phyloP scores from a whole-genome alignment of 1,140 invertebrate species.

The Diuraphis noxia region DNA sequence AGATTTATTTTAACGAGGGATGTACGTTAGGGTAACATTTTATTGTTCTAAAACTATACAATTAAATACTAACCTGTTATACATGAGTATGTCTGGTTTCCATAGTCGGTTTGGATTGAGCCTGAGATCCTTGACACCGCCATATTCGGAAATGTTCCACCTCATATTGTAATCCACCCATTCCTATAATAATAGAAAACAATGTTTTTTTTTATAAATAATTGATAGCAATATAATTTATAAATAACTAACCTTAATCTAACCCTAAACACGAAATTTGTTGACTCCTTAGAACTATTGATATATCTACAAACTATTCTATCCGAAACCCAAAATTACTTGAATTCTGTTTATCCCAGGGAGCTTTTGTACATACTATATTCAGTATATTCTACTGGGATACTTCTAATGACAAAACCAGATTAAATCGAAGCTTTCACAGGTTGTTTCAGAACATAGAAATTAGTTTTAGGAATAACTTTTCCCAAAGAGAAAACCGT shows the following conservation, averaged over 20 bases:
- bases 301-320: constrained; percentile 7
- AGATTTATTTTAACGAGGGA: not conserved
- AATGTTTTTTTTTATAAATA: not conserved
- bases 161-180: constrained; percentile 96
- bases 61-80: constrained; percentile 81
- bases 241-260: not conserved
- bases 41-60: not conserved
- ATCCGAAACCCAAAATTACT: not conserved
- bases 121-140: constrained; percentile 87
- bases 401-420: constrained; percentile 32
- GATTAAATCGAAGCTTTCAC: constrained; percentile 25
- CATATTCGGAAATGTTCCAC: constrained; percentile 94
- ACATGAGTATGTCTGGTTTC: constrained; percentile 98
- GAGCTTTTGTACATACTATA: not conserved
- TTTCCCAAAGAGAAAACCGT: not conserved
- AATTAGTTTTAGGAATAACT: constrained; percentile 36
- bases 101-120: constrained; percentile 94
- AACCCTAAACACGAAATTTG: not conserved
- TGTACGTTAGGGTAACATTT: not conserved
- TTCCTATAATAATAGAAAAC: constrained; percentile 68
- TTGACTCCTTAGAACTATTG: not conserved
- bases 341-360: not conserved
- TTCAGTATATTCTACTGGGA: constrained; percentile 2
- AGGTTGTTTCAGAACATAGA: constrained; percentile 18
- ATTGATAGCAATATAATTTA: not conserved